These are phyloP conservation scores for Gnathonemus longibarbis DNA, from an alignment of 2,113 vertebrate species.

Conservation along the genomic window DNA sequence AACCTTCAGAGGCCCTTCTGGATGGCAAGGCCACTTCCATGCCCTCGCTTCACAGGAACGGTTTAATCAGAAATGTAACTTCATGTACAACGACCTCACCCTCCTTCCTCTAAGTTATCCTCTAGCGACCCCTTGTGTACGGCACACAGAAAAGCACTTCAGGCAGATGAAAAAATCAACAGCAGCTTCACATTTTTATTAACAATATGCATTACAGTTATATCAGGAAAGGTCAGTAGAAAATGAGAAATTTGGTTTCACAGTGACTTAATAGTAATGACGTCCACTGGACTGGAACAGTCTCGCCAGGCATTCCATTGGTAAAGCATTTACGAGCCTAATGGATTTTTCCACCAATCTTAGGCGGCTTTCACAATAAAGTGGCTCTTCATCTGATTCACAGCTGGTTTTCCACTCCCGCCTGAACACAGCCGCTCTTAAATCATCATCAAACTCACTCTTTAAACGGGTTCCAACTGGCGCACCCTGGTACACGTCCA, in stretches of 20 bases:
- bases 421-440: background rate
- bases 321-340: background rate
- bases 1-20: constrained; percentile 2
- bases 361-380: background rate
- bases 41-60: background rate
- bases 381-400: background rate
- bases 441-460: background rate
- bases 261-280: background rate
- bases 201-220: background rate
- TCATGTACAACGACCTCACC: background rate
- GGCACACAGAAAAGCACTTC: background rate
- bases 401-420: background rate
- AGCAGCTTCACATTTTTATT: background rate
- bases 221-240: constrained; percentile 28
- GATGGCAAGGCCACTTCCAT: background rate
- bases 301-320: background rate
- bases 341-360: background rate
- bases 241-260: constrained; percentile 3
- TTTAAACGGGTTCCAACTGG: background rate
- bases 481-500: background rate
- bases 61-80: background rate
- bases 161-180: background rate
- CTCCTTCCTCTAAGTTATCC: background rate
- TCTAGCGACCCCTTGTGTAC: constrained; percentile 37
- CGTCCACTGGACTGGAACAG: background rate